Conservation (phyloP, 2,888 invertebrate genomes). For the Parascotia fuliginaria region DNA sequence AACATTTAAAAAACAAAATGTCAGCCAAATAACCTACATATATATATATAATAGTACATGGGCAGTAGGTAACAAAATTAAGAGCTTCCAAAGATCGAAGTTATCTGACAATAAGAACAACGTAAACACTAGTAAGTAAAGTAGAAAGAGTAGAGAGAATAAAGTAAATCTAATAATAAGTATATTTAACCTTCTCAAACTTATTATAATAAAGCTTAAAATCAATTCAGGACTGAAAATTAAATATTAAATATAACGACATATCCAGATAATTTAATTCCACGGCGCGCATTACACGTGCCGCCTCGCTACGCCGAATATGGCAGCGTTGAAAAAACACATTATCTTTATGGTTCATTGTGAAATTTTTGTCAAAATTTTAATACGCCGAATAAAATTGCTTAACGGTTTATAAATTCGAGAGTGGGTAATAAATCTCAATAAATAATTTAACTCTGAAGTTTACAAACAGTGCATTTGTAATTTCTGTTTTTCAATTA, state of each 20-base stretch:
- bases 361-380: constrained; percentile 39
- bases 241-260: constrained; percentile 15
- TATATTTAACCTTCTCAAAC: not conserved
- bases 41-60: too few relatives aligned
- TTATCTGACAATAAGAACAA: too few relatives aligned
- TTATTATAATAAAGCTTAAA: not conserved
- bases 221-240: constrained; percentile 4
- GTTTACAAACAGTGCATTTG: not conserved
- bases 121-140: too few relatives aligned
- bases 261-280: constrained; percentile 42
- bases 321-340: constrained; percentile 19
- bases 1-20: too few relatives aligned
- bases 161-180: not conserved
- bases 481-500: constrained; percentile 1
- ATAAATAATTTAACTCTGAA: constrained; percentile 1
- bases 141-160: too few relatives aligned
- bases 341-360: constrained; percentile 34
- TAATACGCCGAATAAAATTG: constrained; percentile 33
- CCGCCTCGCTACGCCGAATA: constrained; percentile 48
- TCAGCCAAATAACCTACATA: too few relatives aligned
- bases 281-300: constrained; percentile 26
- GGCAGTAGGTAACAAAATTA: too few relatives aligned
- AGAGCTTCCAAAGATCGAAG: too few relatives aligned
- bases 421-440: constrained; percentile 14
- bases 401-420: constrained; percentile 40